phyloP scores from a whole-genome alignment of 92 coral and sea anemone species.

The Zoanthus sociatus region DNA sequence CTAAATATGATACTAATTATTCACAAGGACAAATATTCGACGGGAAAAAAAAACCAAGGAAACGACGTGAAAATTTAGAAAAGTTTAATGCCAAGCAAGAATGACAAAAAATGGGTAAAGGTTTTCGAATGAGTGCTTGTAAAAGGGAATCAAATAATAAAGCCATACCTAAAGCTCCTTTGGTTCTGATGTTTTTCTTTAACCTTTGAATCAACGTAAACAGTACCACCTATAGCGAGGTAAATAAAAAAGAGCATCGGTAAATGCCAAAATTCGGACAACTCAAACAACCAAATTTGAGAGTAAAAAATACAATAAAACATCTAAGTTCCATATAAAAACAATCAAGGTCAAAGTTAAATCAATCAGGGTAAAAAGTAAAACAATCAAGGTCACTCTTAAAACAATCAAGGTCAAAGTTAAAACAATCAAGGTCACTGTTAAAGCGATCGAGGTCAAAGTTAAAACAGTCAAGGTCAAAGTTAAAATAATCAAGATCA shows the following conservation, averaged over 20 bases:
- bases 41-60: too few species aligned
- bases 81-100: too few species aligned
- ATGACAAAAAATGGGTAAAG: too few species aligned
- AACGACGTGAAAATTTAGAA: too few species aligned
- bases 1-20: too few species aligned
- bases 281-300: background rate
- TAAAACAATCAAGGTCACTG: background rate
- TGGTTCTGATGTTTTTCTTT: slow-evolving; percentile 12
- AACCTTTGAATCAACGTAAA: slow-evolving; percentile 1
- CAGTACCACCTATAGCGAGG: slow-evolving; percentile 7
- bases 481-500: too few species aligned
- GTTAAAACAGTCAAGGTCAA: too few species aligned
- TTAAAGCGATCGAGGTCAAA: too few species aligned
- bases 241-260: background rate
- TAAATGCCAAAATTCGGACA: background rate
- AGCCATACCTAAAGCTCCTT: slow-evolving; percentile 18
- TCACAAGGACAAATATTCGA: too few species aligned
- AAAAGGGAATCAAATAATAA: too few species aligned
- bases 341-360: background rate
- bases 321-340: too few species aligned
- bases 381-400: background rate
- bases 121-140: too few species aligned
- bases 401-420: background rate
- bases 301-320: background rate
- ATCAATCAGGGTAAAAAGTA: background rate